Conservation (phyloP, 2,888 invertebrate species). For the Pristionchus fissidentatus region DNA sequence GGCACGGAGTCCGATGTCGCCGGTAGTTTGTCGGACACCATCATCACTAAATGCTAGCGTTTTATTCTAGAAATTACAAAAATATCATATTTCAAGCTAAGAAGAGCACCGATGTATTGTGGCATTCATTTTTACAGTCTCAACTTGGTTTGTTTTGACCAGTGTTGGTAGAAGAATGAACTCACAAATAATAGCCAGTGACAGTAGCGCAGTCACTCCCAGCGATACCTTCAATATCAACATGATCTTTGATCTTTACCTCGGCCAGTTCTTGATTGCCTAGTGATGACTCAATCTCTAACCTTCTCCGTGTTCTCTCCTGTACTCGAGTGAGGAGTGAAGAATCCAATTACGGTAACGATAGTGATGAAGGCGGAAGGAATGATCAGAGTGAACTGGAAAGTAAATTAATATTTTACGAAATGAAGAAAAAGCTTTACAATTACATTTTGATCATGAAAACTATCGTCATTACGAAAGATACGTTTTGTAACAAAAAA, state of each 20-base stretch:
- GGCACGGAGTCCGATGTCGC: slow-evolving; percentile 72
- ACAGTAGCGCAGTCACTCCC: slow-evolving; percentile 72
- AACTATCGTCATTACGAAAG: too few relatives aligned
- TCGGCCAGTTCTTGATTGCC: too few relatives aligned
- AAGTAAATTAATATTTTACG: background rate
- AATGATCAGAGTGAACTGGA: slow-evolving; percentile 70
- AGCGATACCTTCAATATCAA: slow-evolving; percentile 60
- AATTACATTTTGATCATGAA: too few relatives aligned
- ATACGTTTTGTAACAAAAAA: too few relatives aligned
- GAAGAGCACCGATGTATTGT: background rate
- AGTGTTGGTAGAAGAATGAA: background rate
- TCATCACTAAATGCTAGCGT: slow-evolving; percentile 65
- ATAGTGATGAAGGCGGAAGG: slow-evolving; percentile 74
- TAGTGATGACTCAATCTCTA: too few relatives aligned
- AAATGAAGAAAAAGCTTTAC: too few relatives aligned
- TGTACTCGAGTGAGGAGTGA: slow-evolving; percentile 74
- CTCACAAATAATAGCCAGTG: slow-evolving; percentile 71
- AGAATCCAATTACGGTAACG: slow-evolving; percentile 75
- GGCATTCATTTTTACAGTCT: background rate
- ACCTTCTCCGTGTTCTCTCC: slow-evolving; percentile 75
- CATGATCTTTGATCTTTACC: background rate
- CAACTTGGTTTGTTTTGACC: background rate
- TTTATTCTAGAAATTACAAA: background rate
- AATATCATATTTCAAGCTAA: background rate
- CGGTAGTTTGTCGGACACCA: slow-evolving; percentile 73